phyloP scores from a whole-genome alignment of 2,888 invertebrate species.

The Caenorhabditis doughertyi region DNA sequence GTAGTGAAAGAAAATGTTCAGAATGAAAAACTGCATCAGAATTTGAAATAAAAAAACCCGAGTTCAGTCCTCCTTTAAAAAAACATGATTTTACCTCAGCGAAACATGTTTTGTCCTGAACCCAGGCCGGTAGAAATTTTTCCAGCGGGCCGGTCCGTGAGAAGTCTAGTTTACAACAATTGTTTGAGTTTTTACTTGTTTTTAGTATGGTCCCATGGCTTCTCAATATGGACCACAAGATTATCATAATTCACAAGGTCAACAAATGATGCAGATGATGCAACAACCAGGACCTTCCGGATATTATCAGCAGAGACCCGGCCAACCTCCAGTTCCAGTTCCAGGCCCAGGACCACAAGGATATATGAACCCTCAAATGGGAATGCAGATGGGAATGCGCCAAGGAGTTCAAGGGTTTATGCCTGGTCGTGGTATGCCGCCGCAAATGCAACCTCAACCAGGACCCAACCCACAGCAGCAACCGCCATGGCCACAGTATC shows the following conservation, averaged over 20 bases:
- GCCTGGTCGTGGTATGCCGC: slow-evolving; percentile 30
- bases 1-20: no score
- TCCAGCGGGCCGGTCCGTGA: neutral
- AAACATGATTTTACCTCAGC: no score
- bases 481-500: slow-evolving; percentile 17
- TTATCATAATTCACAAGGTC: slow-evolving; percentile 35
- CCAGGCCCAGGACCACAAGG: slow-evolving; percentile 31
- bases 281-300: slow-evolving; percentile 18
- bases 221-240: slow-evolving; percentile 43
- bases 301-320: slow-evolving; percentile 33
- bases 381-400: slow-evolving; percentile 31
- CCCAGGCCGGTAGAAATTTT: no score
- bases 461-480: slow-evolving; percentile 14
- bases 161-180: neutral
- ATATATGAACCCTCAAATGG: slow-evolving; percentile 44
- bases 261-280: slow-evolving; percentile 52
- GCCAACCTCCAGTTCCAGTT: slow-evolving; percentile 16
- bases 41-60: no score
- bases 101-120: no score
- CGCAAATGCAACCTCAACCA: slow-evolving; percentile 32
- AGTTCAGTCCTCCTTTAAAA: no score
- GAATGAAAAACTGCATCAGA: no score
- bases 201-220: slow-evolving; percentile 27
- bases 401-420: slow-evolving; percentile 25
- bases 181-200: neutral